Conservation (phyloP, 2,888 invertebrate genomes). For the Scaptomyza tumidula region DNA sequence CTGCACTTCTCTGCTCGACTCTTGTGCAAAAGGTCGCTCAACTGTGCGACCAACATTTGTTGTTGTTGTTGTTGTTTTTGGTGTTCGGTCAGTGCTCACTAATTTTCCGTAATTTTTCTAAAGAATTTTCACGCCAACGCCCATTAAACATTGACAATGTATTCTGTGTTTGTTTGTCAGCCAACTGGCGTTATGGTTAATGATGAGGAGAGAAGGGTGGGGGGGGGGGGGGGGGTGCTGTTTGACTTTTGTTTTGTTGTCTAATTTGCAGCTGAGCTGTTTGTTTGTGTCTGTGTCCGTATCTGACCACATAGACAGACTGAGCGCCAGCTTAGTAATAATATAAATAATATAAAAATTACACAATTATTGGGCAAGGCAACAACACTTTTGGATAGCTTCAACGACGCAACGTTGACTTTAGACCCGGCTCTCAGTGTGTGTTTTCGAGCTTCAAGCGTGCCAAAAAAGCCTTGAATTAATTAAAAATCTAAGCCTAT, state of each 20-base stretch:
- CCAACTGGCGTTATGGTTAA: background rate
- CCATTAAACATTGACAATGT: slow-evolving; percentile 54
- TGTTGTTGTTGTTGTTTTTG: slow-evolving; percentile 7
- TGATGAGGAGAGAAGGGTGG: background rate
- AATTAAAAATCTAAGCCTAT: slow-evolving; percentile 80
- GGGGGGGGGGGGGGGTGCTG: background rate
- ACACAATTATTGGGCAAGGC: slow-evolving; percentile 75
- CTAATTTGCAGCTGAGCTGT: slow-evolving; percentile 55
- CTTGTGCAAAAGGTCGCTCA: slow-evolving; percentile 41
- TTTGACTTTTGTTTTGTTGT: slow-evolving; percentile 57
- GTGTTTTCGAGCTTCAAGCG: slow-evolving; percentile 29
- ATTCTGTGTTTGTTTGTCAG: slow-evolving; percentile 10
- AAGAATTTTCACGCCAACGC: slow-evolving; percentile 81
- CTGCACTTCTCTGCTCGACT: background rate
- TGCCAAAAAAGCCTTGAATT: slow-evolving; percentile 77
- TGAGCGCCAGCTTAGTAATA: slow-evolving; percentile 14
- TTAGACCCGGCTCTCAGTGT: background rate
- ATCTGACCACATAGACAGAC: slow-evolving; percentile 55
- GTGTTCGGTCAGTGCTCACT: slow-evolving; percentile 51
- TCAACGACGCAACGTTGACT: slow-evolving; percentile 10
- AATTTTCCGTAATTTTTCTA: slow-evolving; percentile 59
- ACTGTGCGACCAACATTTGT: slow-evolving; percentile 25
- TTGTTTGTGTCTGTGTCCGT: slow-evolving; percentile 19
- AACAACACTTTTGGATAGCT: slow-evolving; percentile 28
- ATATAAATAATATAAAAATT: slow-evolving; percentile 56